Base-by-base conservation (phyloP, 1,140 invertebrate genomes). In the Streblospio benedicti region DNA sequence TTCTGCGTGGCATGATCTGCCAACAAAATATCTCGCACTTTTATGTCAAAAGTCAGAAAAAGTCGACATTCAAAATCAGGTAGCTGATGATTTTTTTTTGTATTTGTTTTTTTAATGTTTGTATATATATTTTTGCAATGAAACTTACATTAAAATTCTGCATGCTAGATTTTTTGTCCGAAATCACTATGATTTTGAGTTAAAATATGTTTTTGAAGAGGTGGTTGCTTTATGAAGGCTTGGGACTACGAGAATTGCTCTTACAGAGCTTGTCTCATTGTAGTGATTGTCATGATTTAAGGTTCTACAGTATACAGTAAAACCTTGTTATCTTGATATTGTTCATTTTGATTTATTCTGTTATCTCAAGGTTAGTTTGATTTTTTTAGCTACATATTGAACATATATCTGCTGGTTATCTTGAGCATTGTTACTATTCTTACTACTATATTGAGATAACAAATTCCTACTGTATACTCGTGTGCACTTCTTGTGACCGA, bases 141-240 rank as follows among this genome's bases (percentile, higher is more conserved):
- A 41, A 41, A 12, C n/a, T 12, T 41, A 18, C n/a, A 18, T 18
- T 18, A 18, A 49, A 49, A 52, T 28, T 52, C 3, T 27, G 32
- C 9, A 52, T 30, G 20, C 14, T 45, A 9, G 44, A 20, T 45
- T 45, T 20, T 45, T 6, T 30, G 27, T 52, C 32, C 20, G 32
- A 52, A n/a, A 52, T 52, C n/a, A 31, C 18, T 31, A 52, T 4
- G 16, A 30, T 12, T 41, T 41, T 41, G 12, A 41, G 18, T 12
- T 41, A 18, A 12, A 41, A 12, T 12, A 41, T 12, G 38, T 41
- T 41, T 41, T 41, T 41, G 38, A 12, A 41, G 12, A 18, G 12
- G 38, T 32, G 80, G 85, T 68, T 83, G 84, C 67, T 76, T 89
- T 44, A 88, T 86, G 73, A 79, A 87, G 60, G 57, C 64, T 38